These are phyloP conservation scores for Condylostylus longicornis DNA, from an alignment of 1,140 invertebrate species.

Conservation along the genomic window DNA sequence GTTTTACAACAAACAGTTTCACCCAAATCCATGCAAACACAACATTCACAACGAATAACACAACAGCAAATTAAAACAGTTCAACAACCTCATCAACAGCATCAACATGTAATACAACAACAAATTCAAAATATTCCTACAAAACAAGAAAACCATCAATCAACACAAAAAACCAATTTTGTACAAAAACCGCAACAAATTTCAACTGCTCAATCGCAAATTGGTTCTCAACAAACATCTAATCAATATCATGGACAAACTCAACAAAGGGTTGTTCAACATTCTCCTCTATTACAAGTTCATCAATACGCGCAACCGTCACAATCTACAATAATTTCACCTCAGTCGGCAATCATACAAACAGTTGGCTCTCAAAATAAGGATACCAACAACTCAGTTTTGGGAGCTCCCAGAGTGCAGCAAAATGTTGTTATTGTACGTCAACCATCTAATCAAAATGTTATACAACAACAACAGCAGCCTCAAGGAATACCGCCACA, in stretches of 20 bases:
- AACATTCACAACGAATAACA: background rate
- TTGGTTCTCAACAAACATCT: slow-evolving; percentile 6
- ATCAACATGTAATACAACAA: slow-evolving; percentile 11
- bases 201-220: slow-evolving; percentile 11
- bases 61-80: background rate
- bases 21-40: background rate
- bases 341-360: slow-evolving; percentile 11
- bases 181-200: slow-evolving; percentile 11
- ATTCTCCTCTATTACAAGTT: slow-evolving; percentile 9
- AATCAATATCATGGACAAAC: slow-evolving; percentile 14
- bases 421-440: slow-evolving; percentile 8
- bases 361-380: too few relatives aligned
- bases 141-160: background rate
- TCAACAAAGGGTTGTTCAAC: slow-evolving; percentile 5
- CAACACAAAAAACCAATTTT: background rate
- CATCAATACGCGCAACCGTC: slow-evolving; percentile 17
- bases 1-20: too few relatives aligned
- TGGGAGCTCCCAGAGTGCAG: too few relatives aligned
- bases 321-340: slow-evolving; percentile 17
- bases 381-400: too few relatives aligned
- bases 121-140: slow-evolving; percentile 2
- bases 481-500: slow-evolving; percentile 1
- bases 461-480: slow-evolving; percentile 3
- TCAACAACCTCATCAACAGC: slow-evolving; percentile 8
- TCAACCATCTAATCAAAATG: background rate